Evolutionary conservation across 2,888 invertebrate genomes (phyloP).

Genomic region (Parthenolecanium corni): DNA sequence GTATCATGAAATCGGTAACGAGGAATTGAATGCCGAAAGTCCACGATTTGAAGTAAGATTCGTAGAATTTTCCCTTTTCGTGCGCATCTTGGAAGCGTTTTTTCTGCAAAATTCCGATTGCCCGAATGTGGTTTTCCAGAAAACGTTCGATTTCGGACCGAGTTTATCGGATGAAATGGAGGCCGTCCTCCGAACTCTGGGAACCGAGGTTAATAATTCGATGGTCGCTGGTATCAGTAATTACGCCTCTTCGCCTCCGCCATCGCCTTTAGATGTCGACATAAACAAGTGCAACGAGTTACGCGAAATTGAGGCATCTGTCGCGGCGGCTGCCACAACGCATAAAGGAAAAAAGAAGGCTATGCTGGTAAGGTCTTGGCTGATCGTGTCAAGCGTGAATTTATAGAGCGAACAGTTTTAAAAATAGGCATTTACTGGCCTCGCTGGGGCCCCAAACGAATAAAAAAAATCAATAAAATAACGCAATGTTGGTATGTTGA

Average conservation of each 20-base stretch:
- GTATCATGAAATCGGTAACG: slow-evolving; percentile 73
- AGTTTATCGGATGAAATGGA: slow-evolving; percentile 83
- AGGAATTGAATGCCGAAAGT: slow-evolving; percentile 45
- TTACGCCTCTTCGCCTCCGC: slow-evolving; percentile 34
- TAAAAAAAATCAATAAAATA: too few species aligned
- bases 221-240: slow-evolving; percentile 37
- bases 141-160: slow-evolving; percentile 63
- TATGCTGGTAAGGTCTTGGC: slow-evolving; percentile 39
- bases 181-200: slow-evolving; percentile 61
- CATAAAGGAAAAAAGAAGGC: slow-evolving; percentile 44
- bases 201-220: slow-evolving; percentile 37
- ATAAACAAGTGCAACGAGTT: slow-evolving; percentile 60
- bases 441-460: too few species aligned
- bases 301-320: slow-evolving; percentile 46
- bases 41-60: slow-evolving; percentile 39
- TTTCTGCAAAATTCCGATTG: not conserved
- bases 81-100: slow-evolving; percentile 30
- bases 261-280: slow-evolving; percentile 40
- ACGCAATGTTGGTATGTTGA: too few species aligned
- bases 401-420: too few species aligned
- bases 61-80: slow-evolving; percentile 33
- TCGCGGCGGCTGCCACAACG: slow-evolving; percentile 35
- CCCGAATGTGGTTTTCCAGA: slow-evolving; percentile 31
- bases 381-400: not conserved
- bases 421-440: too few species aligned